Conservation (phyloP, 2,888 invertebrate species). For the Aquatica leii region DNA sequence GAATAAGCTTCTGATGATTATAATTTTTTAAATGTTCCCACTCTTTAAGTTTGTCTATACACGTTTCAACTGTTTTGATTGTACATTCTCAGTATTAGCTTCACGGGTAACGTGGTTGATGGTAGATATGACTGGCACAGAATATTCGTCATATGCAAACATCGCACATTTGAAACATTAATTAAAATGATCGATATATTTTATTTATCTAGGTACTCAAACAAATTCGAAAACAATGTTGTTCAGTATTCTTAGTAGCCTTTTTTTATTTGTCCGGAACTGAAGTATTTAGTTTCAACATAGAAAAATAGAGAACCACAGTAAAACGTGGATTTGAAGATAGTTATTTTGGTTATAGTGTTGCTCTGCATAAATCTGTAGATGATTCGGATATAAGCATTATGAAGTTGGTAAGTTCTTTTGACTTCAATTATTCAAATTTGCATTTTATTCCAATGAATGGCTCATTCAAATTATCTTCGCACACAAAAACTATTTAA, state of each 20-base stretch:
- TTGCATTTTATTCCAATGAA: too few relatives aligned
- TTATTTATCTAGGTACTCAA: too few relatives aligned
- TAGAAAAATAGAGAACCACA: slow-evolving; percentile 80
- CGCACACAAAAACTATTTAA: too few relatives aligned
- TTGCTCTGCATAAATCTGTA: slow-evolving; percentile 63
- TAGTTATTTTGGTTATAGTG: slow-evolving; percentile 88
- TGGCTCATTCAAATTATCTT: too few relatives aligned
- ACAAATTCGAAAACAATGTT: not conserved
- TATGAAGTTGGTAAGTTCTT: slow-evolving; percentile 53
- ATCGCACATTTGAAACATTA: not conserved
- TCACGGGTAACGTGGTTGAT: not conserved
- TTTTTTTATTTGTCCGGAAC: slow-evolving; percentile 13
- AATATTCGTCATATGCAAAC: not conserved
- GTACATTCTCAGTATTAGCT: not conserved
- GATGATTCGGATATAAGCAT: slow-evolving; percentile 42
- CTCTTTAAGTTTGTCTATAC: not conserved
- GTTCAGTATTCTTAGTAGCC: not conserved
- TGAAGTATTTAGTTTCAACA: slow-evolving; percentile 66
- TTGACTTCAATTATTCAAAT: too few relatives aligned
- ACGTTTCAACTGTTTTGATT: not conserved
- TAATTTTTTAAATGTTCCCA: slow-evolving; percentile 5
- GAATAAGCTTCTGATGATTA: slow-evolving; percentile 2
- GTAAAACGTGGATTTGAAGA: slow-evolving; percentile 74
- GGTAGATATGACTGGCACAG: not conserved
- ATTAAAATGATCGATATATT: too few relatives aligned